Evolutionary conservation across 2,888 invertebrate species (phyloP).

Genomic region (Chrysodeixis includens): DNA sequence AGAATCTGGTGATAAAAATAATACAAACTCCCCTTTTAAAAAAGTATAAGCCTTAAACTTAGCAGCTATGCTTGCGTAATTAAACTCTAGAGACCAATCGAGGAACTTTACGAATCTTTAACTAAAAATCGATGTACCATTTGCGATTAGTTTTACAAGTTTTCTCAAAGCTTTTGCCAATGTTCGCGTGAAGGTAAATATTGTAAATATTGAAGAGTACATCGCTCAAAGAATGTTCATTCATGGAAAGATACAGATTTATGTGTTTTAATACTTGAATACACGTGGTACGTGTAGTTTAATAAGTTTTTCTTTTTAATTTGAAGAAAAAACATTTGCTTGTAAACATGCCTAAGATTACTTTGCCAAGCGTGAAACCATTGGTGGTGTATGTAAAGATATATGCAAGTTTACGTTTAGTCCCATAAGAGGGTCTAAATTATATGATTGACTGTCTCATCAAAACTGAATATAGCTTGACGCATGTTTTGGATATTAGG

Average conservation of each 20-base stretch:
- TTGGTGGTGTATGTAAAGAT: too few species aligned
- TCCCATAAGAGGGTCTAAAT: too few species aligned
- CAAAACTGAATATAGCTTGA: too few species aligned
- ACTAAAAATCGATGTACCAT: constrained; percentile 1
- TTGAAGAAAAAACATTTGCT: neutral
- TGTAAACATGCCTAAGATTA: too few species aligned
- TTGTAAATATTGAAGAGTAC: constrained; percentile 7
- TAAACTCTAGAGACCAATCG: neutral
- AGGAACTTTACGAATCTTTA: neutral
- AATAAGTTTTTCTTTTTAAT: neutral
- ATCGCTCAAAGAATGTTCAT: constrained; percentile 1
- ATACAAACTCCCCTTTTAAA: neutral
- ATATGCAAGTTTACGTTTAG: too few species aligned
- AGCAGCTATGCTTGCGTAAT: neutral
- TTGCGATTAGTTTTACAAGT: neutral
- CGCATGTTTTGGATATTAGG: too few species aligned
- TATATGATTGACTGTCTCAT: too few species aligned
- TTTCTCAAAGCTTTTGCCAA: constrained; percentile 1
- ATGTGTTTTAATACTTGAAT: neutral
- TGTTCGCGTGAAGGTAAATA: constrained; percentile 5
- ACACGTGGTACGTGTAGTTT: neutral
- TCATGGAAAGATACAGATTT: constrained; percentile 1
- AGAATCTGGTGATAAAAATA: neutral
- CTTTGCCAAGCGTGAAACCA: too few species aligned
- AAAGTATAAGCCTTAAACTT: neutral